Percentiles rank a stretch among this genome's conserved stretches.
Conservation (phyloP, 2,888 invertebrate species). For the Phaonia tiefii region DNA sequence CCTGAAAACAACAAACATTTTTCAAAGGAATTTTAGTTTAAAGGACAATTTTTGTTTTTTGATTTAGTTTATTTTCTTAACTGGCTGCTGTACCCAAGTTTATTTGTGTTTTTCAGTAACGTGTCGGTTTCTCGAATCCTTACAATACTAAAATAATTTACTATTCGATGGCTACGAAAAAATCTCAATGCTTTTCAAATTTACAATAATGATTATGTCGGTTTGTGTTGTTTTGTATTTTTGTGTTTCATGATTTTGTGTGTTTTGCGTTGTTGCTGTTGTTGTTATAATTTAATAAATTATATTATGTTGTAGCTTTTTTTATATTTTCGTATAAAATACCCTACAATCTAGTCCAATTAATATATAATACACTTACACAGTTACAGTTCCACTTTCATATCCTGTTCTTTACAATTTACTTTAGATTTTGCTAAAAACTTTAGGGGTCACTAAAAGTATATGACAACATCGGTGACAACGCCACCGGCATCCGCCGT, state of each 20-base stretch:
- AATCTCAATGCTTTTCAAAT: conserved; percentile 66
- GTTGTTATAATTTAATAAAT: conserved; percentile 41
- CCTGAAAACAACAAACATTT: conserved; percentile 9
- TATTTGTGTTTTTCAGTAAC: conserved; percentile 41
- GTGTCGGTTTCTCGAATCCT: conserved; percentile 47
- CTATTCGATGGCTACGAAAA: conserved; percentile 70
- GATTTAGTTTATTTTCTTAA: neutral
- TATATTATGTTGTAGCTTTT: conserved; percentile 50
- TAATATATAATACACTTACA: conserved; percentile 65
- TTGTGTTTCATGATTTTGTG: neutral
- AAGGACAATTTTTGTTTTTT: neutral
- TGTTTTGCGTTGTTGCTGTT: conserved; percentile 23
- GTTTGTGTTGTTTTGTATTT: conserved; percentile 12
- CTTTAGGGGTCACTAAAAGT: conserved; percentile 66
- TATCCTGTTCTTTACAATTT: conserved; percentile 27
- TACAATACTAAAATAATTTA: conserved; percentile 66
- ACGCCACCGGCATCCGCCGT: conserved; percentile 37
- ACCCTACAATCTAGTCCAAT: conserved; percentile 5
- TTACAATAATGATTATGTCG: conserved; percentile 66
- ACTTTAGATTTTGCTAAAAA: conserved; percentile 19
- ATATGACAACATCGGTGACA: conserved; percentile 69
- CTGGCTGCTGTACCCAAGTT: conserved; percentile 3
- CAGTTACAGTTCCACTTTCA: conserved; percentile 58
- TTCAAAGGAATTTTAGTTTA: conserved; percentile 2
- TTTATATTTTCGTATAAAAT: conserved; percentile 39